Conservation (phyloP, 53 echinoderm and acorn worm species). For the Arbacia lixula region DNA sequence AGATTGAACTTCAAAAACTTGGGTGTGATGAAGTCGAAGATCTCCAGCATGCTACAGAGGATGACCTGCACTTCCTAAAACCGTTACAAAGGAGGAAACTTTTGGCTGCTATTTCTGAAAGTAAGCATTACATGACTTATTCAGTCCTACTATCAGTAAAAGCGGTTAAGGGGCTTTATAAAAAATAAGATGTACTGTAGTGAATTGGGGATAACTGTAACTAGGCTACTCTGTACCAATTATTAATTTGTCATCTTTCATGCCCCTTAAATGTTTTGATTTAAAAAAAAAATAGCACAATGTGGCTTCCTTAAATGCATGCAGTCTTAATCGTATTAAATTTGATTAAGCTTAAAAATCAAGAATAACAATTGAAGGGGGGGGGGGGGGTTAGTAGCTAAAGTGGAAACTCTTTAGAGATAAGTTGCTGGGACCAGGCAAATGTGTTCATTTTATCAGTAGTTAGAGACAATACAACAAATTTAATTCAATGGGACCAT, state of each 20-base stretch:
- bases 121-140: constrained; percentile 31
- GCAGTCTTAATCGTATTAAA: background rate
- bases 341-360: background rate
- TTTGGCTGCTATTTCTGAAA: constrained; percentile 63
- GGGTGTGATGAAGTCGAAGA: constrained; percentile 48
- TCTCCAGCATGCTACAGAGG: constrained; percentile 58
- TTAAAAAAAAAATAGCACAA: background rate
- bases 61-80: constrained; percentile 56
- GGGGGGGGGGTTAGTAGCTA: background rate
- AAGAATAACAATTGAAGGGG: background rate
- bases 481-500: background rate
- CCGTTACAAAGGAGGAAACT: constrained; percentile 44
- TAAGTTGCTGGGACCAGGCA: background rate
- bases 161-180: constrained; percentile 52
- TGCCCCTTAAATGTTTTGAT: constrained; percentile 10
- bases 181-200: constrained; percentile 49
- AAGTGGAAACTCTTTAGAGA: background rate
- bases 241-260: constrained; percentile 23
- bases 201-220: constrained; percentile 48
- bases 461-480: background rate
- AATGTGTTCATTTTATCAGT: background rate
- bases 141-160: constrained; percentile 48
- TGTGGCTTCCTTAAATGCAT: background rate
- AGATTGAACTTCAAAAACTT: constrained; percentile 53
- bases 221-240: constrained; percentile 41